A percentile compares a stretch with the other conserved stretches of the same genome.
Conservation (phyloP, 2,113 vertebrate species). For the Dendropsophus ebraccatus region DNA sequence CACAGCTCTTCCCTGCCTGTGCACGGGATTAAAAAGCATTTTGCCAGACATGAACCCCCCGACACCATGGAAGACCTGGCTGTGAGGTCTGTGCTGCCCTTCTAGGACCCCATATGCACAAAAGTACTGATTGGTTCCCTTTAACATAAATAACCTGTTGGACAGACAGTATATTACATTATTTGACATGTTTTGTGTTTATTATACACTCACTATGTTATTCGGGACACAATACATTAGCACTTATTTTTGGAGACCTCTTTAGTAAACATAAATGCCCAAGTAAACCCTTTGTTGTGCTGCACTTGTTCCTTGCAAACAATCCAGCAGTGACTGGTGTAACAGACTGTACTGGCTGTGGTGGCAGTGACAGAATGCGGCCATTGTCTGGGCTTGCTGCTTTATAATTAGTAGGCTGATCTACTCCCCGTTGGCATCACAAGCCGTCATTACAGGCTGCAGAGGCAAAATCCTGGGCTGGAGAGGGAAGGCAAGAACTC, state of each 20-base stretch:
- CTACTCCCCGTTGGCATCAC: constrained; percentile 34
- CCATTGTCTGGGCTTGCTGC: constrained; percentile 38
- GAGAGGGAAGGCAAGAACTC: constrained; percentile 32
- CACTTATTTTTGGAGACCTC: background rate
- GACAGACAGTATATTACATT: no score
- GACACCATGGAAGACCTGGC: no score
- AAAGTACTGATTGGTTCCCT: no score
- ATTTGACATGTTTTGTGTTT: no score
- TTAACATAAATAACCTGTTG: no score
- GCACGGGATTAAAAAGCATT: no score
- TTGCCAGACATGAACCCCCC: no score
- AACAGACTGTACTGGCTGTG: background rate
- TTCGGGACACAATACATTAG: background rate
- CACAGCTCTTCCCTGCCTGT: no score
- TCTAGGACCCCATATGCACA: no score
- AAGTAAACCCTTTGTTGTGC: background rate
- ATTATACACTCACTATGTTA: no score
- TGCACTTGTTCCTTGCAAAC: background rate
- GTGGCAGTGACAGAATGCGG: background rate
- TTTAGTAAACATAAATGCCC: background rate
- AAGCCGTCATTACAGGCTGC: constrained; percentile 10
- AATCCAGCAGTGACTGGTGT: background rate
- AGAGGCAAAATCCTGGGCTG: constrained; percentile 36
- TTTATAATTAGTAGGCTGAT: constrained; percentile 49
- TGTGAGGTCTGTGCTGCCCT: no score